Conservation (phyloP, 2,888 invertebrate genomes). For the Drosophila infuscata region DNA sequence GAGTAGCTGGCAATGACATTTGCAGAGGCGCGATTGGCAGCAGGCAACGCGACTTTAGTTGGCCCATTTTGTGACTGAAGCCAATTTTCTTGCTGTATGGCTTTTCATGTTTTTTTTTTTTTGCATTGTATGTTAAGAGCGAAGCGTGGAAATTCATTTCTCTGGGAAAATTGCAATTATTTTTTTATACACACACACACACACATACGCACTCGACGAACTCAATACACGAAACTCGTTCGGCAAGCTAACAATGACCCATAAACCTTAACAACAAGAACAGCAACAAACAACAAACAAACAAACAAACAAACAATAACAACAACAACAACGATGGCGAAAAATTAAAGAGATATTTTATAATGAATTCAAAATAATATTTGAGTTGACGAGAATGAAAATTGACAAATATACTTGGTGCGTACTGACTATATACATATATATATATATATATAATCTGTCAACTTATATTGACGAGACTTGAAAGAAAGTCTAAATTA, state of each 20-base stretch:
- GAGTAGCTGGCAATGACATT: slow-evolving; percentile 67
- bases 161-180: slow-evolving; percentile 77
- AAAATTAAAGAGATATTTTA: slow-evolving; percentile 25
- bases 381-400: background rate
- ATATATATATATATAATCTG: background rate
- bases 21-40: slow-evolving; percentile 27
- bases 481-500: background rate
- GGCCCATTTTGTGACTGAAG: slow-evolving; percentile 55
- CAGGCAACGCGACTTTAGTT: slow-evolving; percentile 29
- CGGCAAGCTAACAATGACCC: slow-evolving; percentile 61
- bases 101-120: slow-evolving; percentile 28
- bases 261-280: slow-evolving; percentile 58
- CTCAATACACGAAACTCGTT: slow-evolving; percentile 55
- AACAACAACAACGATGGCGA: slow-evolving; percentile 36
- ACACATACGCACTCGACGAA: background rate
- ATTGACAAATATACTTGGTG: background rate
- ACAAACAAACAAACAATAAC: slow-evolving; percentile 10
- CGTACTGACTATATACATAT: no score
- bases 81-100: slow-evolving; percentile 20
- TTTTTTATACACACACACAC: slow-evolving; percentile 40
- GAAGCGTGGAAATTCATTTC: slow-evolving; percentile 40
- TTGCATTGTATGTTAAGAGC: slow-evolving; percentile 60
- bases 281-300: slow-evolving; percentile 21
- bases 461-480: background rate
- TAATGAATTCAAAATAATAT: background rate